Evolutionary conservation across 2,797 vertebrate species (phyloP), one percentile per base, ranked within the genome.

Genomic region (Sylvilagus floridanus): DNA sequence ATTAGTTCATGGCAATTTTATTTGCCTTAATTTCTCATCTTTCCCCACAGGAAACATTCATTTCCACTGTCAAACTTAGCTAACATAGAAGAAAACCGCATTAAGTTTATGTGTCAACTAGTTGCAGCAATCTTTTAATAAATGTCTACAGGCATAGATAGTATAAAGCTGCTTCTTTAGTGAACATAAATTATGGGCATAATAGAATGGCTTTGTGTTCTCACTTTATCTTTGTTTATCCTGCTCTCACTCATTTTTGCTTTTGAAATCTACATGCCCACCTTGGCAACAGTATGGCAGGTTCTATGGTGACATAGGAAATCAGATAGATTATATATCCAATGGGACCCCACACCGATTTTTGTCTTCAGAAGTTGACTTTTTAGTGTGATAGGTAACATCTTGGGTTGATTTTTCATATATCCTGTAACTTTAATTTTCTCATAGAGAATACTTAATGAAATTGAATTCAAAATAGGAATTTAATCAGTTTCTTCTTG

Each of bases 1-100:
- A 94, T 94, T 30, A 84, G 75, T 85, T 95, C 77, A n/a, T 90
- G 54, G 22, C 83, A 79, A 97, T 93, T 96, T 96, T 14, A 96
- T 91, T 95, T 95, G 89, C 81, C 28, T 92, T 96, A 90, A 90
- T 96, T 37, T 88, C 42, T 65, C 77, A 78, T 90, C 47, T 96
- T 91, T 7, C 60, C 57, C 47, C 35, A 60, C 60, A 96, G 86
- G 77, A 93, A 94, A 81, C 37, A 87, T 88, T 86, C 65, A 96
- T 96, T 84, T 91, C n/a, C 30, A 73, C 63, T 92, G 68, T 57
- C 66, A 94, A 50, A 54, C 3, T 78, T 95, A 88, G 54, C 68
- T 91, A 95, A 96, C 37, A 77, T 13, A 60, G 72, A 94, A 78
- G 81, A 91, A 92, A 94, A 96, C 83, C 62, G 52, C 91, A 85